Evolutionary conservation across 2,113 vertebrate genomes (phyloP), one percentile per base, ranked within the genome.

Genomic region (Nipponia nippon): DNA sequence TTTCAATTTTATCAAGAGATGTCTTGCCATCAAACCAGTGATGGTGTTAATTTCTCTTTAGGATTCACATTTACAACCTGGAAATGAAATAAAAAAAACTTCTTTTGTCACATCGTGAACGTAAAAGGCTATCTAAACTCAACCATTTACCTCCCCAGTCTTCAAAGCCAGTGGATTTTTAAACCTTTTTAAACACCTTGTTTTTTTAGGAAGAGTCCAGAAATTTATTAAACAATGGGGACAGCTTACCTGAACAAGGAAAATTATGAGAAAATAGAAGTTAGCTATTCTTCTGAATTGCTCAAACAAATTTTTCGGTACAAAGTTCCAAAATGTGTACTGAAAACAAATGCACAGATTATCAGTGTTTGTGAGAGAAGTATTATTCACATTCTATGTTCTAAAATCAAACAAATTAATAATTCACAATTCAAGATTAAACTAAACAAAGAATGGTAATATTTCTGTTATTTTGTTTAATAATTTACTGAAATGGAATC

Each of bases 251-350:
- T 99, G 99, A 81, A 99, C 99, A 94, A 99, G 98, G 97, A 99
- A 99, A 97, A 99, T 99, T 86, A 99, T 99, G 90, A 99, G 99
- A 83, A 99, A 99, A 97, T 99, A 99, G 96, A 99, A 99, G 98
- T 99, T 99, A 89, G 99, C 99, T 77, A 99, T 98, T 98, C 99
- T 99, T 98, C 99, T 98, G 98, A 99, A 99, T 67, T 99, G 99
- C 95, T 99, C 99, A 91, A 99, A 99, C 94, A 99, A 97, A 89
- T 99, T 99, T 98, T 99, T 99, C 20, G 99, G 99, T 95, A 99
- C 95, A 97, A 99, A 99, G 98, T 99, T 99, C 99, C 99, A 99
- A 96, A 99, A 99, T 0, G 99, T 99, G 92, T 99, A 99, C 99
- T 99, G 93, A 38, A 94, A 97, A 93, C 23, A 80, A 94, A 96